Conservation (phyloP, 1,140 invertebrate species). For the Cyrtorhinus lividipennis region DNA sequence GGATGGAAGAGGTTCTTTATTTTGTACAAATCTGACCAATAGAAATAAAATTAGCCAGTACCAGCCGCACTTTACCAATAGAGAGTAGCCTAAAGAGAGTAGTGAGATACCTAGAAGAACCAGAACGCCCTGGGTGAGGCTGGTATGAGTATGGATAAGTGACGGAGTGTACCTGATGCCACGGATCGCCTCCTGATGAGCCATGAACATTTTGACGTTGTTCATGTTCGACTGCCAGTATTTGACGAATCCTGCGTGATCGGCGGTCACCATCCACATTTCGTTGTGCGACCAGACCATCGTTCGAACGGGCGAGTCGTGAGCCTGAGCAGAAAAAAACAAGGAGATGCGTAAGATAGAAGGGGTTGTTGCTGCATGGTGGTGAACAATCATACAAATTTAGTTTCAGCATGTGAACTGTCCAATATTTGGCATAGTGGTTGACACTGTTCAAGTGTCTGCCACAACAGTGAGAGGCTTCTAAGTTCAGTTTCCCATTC, state of each 20-base stretch:
- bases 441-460: too few species aligned
- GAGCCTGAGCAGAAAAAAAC: slow-evolving; percentile 50
- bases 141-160: slow-evolving; percentile 26
- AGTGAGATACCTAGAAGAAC: too few species aligned
- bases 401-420: too few species aligned
- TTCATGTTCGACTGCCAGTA: slow-evolving; percentile 99
- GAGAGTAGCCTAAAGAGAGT: too few species aligned
- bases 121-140: too few species aligned
- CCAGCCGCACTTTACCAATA: slow-evolving; percentile 5
- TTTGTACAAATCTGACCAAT: neutral
- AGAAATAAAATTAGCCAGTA: neutral
- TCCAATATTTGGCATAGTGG: too few species aligned
- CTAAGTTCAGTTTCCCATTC: too few species aligned
- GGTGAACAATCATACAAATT: too few species aligned
- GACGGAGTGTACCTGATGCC: slow-evolving; percentile 69
- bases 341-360: too few species aligned
- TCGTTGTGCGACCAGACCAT: slow-evolving; percentile 99
- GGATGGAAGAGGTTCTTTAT: slow-evolving; percentile 13
- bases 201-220: slow-evolving; percentile 99
- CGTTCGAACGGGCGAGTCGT: slow-evolving; percentile 90
- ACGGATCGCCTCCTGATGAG: slow-evolving; percentile 97
- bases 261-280: slow-evolving; percentile 98
- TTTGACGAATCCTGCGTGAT: slow-evolving; percentile 96
- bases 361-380: too few species aligned
- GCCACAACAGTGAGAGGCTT: too few species aligned